These are phyloP conservation scores for Lethrus apterus DNA, from an alignment of 1,140 invertebrate species.

Conservation along the genomic window DNA sequence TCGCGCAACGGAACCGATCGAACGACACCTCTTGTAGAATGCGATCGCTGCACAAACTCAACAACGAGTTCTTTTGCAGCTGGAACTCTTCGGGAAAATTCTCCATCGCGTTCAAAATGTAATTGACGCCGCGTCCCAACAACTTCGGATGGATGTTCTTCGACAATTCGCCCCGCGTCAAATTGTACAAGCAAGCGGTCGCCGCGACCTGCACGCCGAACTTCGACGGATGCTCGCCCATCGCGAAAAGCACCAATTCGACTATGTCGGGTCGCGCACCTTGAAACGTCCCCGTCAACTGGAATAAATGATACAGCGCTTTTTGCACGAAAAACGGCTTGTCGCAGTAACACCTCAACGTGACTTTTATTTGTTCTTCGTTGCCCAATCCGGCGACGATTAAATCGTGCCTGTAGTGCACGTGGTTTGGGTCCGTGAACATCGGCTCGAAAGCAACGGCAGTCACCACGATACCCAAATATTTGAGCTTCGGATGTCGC, in stretches of 20 bases:
- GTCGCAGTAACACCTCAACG: conserved; percentile 52
- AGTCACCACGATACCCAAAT: conserved; percentile 35
- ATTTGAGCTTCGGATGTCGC: conserved; percentile 30
- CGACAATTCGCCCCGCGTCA: conserved; percentile 62
- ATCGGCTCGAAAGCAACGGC: conserved; percentile 29
- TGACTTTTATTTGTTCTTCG: conserved; percentile 16
- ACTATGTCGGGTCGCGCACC: conserved; percentile 56
- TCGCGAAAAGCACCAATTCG: conserved; percentile 60
- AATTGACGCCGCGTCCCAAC: conserved; percentile 57
- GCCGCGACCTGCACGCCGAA: conserved; percentile 72
- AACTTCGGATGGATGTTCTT: conserved; percentile 60
- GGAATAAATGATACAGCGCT: conserved; percentile 65
- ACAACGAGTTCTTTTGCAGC: conserved; percentile 70
- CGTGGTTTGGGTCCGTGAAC: conserved; percentile 22
- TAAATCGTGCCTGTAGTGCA: conserved; percentile 23
- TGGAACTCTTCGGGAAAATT: conserved; percentile 56
- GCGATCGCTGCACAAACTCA: conserved; percentile 71
- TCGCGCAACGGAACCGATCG: conserved; percentile 64
- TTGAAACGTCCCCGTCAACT: conserved; percentile 42
- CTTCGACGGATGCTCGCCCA: conserved; percentile 60
- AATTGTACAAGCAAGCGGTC: conserved; percentile 74
- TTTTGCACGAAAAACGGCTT: conserved; percentile 62
- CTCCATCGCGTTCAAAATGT: conserved; percentile 66
- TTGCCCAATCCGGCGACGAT: conserved; percentile 34
- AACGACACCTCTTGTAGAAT: conserved; percentile 72